Evolutionary conservation across 2,113 vertebrate species (phyloP), one percentile per base, ranked within the genome.

Genomic region (Charina bottae): DNA sequence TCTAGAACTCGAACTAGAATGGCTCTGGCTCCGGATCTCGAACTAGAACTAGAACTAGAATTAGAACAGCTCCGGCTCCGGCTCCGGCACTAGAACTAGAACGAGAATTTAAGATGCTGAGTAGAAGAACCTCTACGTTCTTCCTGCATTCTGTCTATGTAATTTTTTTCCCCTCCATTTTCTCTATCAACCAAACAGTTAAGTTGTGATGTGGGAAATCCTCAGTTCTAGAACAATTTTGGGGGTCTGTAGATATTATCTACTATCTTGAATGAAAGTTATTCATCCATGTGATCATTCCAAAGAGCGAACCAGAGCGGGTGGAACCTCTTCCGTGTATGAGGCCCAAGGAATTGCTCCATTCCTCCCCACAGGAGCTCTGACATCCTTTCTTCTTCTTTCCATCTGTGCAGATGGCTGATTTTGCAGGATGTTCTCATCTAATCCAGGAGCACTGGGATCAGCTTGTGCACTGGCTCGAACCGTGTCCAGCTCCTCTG

Each of bases 401-500:
- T 46, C n/a, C 26, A 64, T 59, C 6, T 19, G 42, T 28, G 21
- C 83, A 93, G 85, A 55, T 89, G 85, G 87, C 49, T 21, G 23
- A 55, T 15, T 62, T 49, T 42, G 17, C 49, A 90, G 33, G 85
- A 60, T 87, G 96, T 96, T 92, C 94, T 85, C 93, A 94, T 60
- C 89, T 96, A 24, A 93, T 98, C 33, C 92, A 28, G 83, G 91
- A 94, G 86, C 93, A 97, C 59, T 93, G 93, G 88, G 91, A 96
- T 56, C 17, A 93, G 21, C 92, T 98, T 89, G 89, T 97, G 49
- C 86, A 86, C n/a, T 98, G 96, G 97, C 93, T 96, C 6, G 49
- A 90, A 7, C 94, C 95, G 21, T 96, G 96, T 93, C 97, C 97
- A 0, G 93, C 95, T 0, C 96, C 97, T 1, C 89, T 98, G 72